phyloP scores from a whole-genome alignment of 2,797 vertebrate genomes.

The Oryzias sinensis region DNA sequence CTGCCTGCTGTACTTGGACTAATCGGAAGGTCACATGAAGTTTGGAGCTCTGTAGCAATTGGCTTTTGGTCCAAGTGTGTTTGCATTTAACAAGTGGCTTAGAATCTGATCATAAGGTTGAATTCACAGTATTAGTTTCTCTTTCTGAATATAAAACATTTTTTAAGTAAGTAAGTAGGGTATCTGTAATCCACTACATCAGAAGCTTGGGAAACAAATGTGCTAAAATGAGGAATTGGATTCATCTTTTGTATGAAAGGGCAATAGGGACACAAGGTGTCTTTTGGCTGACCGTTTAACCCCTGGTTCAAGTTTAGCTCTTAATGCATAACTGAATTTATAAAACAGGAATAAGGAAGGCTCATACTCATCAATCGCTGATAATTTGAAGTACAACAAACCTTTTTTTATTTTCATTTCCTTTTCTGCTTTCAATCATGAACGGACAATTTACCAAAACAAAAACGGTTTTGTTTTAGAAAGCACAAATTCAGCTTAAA shows the following conservation, averaged over 20 bases:
- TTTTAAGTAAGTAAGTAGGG: background rate
- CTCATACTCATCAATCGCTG: too few relatives aligned
- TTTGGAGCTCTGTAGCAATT: too few relatives aligned
- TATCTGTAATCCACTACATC: too few relatives aligned
- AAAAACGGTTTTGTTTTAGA: too few relatives aligned
- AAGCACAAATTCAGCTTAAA: too few relatives aligned
- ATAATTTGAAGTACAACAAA: too few relatives aligned
- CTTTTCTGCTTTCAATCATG: too few relatives aligned
- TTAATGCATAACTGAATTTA: conserved; percentile 44
- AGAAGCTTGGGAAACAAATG: background rate
- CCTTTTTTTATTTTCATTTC: too few relatives aligned
- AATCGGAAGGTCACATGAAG: too few relatives aligned
- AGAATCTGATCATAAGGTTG: background rate
- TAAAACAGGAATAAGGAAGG: background rate
- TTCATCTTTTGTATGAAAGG: conserved; percentile 51
- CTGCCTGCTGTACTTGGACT: too few relatives aligned
- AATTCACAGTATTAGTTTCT: background rate
- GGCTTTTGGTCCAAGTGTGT: background rate
- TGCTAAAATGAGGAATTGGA: conserved; percentile 27
- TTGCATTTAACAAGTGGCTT: background rate
- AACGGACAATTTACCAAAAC: too few relatives aligned
- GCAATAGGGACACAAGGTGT: conserved; percentile 59
- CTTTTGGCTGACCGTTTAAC: conserved; percentile 53
- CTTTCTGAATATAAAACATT: background rate
- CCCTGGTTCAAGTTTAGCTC: conserved; percentile 50